phyloP scores from a whole-genome alignment of 2,113 vertebrate species.

The Nothocercus julius region DNA sequence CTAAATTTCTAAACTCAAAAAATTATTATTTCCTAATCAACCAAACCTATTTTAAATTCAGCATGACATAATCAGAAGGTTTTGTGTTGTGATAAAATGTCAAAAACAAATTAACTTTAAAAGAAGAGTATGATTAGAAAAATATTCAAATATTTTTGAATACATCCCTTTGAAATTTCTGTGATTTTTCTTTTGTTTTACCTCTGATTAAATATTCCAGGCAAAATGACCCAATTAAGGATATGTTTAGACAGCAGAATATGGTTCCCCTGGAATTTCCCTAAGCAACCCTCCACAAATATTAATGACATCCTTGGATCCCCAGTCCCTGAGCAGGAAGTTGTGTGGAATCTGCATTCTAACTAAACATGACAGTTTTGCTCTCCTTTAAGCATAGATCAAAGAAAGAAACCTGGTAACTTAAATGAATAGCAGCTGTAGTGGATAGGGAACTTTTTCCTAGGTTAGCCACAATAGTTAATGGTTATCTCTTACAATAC shows the following conservation, averaged over 20 bases:
- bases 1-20: not conserved
- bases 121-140: rapidly evolving
- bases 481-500: not conserved
- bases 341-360: not conserved
- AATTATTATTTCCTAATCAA: not conserved
- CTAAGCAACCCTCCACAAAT: not conserved
- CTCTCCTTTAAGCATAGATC: not conserved
- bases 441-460: not conserved
- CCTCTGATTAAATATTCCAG: not conserved
- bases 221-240: not conserved
- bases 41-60: not conserved
- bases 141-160: not conserved
- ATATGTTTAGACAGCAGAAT: not conserved
- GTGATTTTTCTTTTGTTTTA: not conserved
- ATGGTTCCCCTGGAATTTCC: not conserved
- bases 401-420: not conserved
- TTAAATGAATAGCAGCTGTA: not conserved
- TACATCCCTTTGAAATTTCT: rapidly evolving
- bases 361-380: not conserved
- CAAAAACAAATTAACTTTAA: not conserved
- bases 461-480: not conserved
- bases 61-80: not conserved
- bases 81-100: not conserved
- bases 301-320: not conserved
- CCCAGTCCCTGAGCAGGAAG: not conserved